Evolutionary conservation across 2,888 invertebrate species (phyloP).

Genomic region (Pheosia gnoma): DNA sequence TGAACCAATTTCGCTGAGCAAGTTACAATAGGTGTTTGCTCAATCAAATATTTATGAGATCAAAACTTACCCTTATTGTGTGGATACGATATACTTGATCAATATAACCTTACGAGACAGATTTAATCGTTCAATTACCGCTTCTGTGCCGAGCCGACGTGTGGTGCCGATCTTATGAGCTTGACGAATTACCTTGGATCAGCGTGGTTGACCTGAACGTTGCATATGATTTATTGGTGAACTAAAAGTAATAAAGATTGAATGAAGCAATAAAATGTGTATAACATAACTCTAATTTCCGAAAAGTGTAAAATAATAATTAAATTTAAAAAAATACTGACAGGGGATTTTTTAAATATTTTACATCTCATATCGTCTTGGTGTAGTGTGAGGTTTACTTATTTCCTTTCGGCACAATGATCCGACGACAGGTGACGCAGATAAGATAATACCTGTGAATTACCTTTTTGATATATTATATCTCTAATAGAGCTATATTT

Average conservation of each 20-base stretch:
- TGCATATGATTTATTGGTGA: background rate
- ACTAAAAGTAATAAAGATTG: background rate
- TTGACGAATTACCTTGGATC: conserved; percentile 5
- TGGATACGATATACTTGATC: conserved; percentile 42
- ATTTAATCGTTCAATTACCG: conserved; percentile 53
- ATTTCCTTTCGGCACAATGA: background rate
- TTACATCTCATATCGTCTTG: too few relatives aligned
- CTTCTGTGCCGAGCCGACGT: conserved; percentile 37
- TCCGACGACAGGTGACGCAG: background rate
- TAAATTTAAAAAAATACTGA: too few relatives aligned
- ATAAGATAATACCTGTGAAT: conserved; percentile 5
- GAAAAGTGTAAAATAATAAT: too few relatives aligned
- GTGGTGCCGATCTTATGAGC: background rate
- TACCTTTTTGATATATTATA: background rate
- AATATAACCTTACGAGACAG: conserved; percentile 45
- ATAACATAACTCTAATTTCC: too few relatives aligned
- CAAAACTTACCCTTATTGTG: conserved; percentile 40
- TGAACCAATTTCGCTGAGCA: background rate
- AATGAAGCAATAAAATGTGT: too few relatives aligned
- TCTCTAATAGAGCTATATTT: too few relatives aligned
- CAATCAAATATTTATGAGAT: conserved; percentile 43
- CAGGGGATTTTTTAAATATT: too few relatives aligned
- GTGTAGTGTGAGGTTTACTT: too few relatives aligned
- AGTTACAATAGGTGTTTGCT: conserved; percentile 23
- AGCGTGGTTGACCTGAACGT: background rate